Base-by-base conservation (phyloP, 2,797 vertebrate species). In the Sebastes baramenuke region DNA sequence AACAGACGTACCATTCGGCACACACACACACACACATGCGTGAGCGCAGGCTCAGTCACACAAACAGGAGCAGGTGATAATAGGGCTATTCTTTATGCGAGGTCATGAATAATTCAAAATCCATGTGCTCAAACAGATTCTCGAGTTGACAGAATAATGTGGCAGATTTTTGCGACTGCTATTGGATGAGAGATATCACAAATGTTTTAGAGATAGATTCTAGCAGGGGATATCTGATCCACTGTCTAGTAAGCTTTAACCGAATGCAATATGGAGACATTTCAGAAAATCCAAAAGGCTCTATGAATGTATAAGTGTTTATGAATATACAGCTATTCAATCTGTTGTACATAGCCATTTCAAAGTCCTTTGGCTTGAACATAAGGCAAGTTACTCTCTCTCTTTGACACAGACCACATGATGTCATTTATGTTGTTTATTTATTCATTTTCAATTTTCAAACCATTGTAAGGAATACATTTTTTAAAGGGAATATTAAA, bases 51-150 rank as follows among this genome's bases (percentile, higher is more conserved):
- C 84, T 79, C 71, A 77, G 77, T 72, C 87, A 79, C 84, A 80
- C 87, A 84, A 84, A 93, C 75, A 84, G 84, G 75, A 88, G 81
- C 88, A 91, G 93, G 93, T 95, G 92, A 94, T 94, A 93, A 94
- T 90, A 88, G 90, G 86, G 80, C 88, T 88, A 88, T 94, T 92
- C 90, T 92, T 94, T 92, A 92, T 91, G 80, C 89, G 29, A 83
- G 73, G 76, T 77, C 81, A 94, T 94, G 92, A 94, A 95, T 95
- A 93, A 95, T 95, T 95, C 92, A 94, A 54, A 86, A 83, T 94
- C 84, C 87, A 87, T 81, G 84, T 81, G 75, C 91, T 93, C 83
- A 88, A 93, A 94, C 86, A 88, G 87, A 92, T 90, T 93, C 87
- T 92, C 82, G 70, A 92, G 71, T 89, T 93, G 93, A 94, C 89